Evolutionary conservation across 2,888 invertebrate genomes (phyloP).

Genomic region (Galerucella nymphaeae): DNA sequence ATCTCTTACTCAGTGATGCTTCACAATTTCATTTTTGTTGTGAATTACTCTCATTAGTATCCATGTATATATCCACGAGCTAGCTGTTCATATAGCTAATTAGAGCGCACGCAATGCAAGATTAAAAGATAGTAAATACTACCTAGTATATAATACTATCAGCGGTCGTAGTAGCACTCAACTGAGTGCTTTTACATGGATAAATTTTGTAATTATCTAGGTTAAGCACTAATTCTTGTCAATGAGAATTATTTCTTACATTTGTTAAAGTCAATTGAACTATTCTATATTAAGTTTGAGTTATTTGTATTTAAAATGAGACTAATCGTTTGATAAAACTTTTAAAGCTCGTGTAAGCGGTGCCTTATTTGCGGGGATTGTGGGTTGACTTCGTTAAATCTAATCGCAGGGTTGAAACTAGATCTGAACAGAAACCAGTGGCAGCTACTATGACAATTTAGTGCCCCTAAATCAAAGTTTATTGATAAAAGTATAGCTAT

Average conservation of each 20-base stretch:
- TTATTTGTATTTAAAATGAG: slow-evolving; percentile 11
- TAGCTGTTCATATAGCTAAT: slow-evolving; percentile 27
- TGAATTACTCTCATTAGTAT: slow-evolving; percentile 8
- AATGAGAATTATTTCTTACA: slow-evolving; percentile 37
- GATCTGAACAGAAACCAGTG: not conserved
- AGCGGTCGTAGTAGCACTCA: slow-evolving; percentile 20
- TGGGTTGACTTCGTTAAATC: not conserved
- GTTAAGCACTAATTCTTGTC: slow-evolving; percentile 46
- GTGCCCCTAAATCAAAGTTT: no score
- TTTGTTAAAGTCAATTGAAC: slow-evolving; percentile 11
- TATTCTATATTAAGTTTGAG: slow-evolving; percentile 10
- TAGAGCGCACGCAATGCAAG: slow-evolving; percentile 30
- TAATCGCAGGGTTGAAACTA: no score
- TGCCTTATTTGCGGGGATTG: slow-evolving; percentile 21
- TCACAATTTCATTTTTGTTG: not conserved
- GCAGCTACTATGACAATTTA: not conserved
- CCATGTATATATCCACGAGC: slow-evolving; percentile 8
- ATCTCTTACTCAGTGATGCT: not conserved
- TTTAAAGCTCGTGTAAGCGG: slow-evolving; percentile 13
- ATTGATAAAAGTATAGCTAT: no score
- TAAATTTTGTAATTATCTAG: slow-evolving; percentile 47
- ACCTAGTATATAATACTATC: slow-evolving; percentile 8
- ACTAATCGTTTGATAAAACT: not conserved
- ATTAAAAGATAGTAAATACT: slow-evolving; percentile 15
- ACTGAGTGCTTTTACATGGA: slow-evolving; percentile 38